These are phyloP conservation scores for Anorthoa munda DNA, from an alignment of 2,888 invertebrate genomes.

Conservation along the genomic window DNA sequence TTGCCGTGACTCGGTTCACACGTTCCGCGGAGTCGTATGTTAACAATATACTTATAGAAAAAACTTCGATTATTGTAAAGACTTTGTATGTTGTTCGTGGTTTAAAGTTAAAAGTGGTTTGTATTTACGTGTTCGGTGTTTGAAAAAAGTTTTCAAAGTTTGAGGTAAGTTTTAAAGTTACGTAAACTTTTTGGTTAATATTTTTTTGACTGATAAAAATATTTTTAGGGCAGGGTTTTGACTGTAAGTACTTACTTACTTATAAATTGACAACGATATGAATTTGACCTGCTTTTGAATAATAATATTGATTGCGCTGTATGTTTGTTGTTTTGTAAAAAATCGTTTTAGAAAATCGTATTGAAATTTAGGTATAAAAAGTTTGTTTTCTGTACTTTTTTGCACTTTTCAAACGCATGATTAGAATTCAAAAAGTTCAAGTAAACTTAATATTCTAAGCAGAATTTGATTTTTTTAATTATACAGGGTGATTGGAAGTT, in stretches of 20 bases:
- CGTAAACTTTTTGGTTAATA: conserved; percentile 53
- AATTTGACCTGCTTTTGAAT: not conserved
- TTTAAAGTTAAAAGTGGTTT: conserved; percentile 47
- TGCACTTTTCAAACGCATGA: no score
- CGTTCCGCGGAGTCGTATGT: conserved; percentile 37
- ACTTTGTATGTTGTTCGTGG: conserved; percentile 34
- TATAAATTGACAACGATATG: not conserved
- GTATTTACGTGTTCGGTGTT: conserved; percentile 42
- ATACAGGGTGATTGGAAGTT: no score
- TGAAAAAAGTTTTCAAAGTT: conserved; percentile 60
- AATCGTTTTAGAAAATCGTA: no score
- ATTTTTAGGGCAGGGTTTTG: not conserved
- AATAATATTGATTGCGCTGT: not conserved
- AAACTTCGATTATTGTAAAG: conserved; percentile 47
- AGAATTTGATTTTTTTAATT: no score
- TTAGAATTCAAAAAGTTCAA: no score
- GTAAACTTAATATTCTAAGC: no score
- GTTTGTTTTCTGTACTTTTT: no score
- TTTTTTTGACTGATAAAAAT: not conserved
- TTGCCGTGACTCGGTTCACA: conserved; percentile 56
- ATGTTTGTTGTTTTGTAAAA: no score
- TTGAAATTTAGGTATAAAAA: no score
- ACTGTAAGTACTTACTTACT: not conserved
- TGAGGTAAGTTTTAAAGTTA: conserved; percentile 64
- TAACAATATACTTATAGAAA: conserved; percentile 18